These are phyloP conservation scores for Cremastobaeus sp. DNA, from an alignment of 2,888 invertebrate genomes.

Conservation along the genomic window DNA sequence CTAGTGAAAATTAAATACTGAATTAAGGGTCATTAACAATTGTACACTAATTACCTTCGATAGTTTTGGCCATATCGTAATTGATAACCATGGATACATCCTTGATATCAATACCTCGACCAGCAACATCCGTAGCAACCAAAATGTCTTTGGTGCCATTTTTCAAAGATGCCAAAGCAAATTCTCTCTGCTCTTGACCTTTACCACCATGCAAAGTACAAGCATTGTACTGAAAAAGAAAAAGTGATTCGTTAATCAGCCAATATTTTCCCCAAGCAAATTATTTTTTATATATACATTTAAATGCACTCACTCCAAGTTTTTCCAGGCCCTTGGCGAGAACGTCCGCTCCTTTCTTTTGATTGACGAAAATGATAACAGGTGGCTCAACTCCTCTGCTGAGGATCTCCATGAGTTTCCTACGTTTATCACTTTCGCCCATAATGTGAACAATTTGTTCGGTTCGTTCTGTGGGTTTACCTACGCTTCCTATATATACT, in stretches of 20 bases:
- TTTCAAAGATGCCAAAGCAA: slow-evolving; percentile 97
- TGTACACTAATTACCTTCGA: slow-evolving; percentile 85
- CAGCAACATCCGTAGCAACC: slow-evolving; percentile 99
- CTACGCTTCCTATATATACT: slow-evolving; percentile 97
- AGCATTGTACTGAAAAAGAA: slow-evolving; percentile 89
- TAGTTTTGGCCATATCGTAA: slow-evolving; percentile 99
- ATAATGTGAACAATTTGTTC: slow-evolving; percentile 98
- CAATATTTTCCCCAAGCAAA: not conserved
- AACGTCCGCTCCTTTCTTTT: slow-evolving; percentile 99
- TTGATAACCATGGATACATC: slow-evolving; percentile 99
- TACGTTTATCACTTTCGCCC: slow-evolving; percentile 96
- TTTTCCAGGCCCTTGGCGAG: slow-evolving; percentile 98
- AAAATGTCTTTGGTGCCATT: slow-evolving; percentile 97
- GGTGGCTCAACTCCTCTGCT: slow-evolving; percentile 95
- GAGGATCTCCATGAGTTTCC: slow-evolving; percentile 96
- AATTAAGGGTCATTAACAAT: not conserved
- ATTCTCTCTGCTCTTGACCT: slow-evolving; percentile 99
- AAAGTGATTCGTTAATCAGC: not conserved
- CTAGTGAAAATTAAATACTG: slow-evolving; percentile 2
- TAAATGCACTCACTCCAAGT: slow-evolving; percentile 86
- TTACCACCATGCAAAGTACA: slow-evolving; percentile 99
- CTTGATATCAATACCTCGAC: slow-evolving; percentile 99
- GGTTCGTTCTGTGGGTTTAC: slow-evolving; percentile 97
- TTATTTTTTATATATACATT: not conserved
- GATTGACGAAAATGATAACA: slow-evolving; percentile 99